phyloP scores from a whole-genome alignment of 2,113 vertebrate species.

The Paraplagusia blochii region DNA sequence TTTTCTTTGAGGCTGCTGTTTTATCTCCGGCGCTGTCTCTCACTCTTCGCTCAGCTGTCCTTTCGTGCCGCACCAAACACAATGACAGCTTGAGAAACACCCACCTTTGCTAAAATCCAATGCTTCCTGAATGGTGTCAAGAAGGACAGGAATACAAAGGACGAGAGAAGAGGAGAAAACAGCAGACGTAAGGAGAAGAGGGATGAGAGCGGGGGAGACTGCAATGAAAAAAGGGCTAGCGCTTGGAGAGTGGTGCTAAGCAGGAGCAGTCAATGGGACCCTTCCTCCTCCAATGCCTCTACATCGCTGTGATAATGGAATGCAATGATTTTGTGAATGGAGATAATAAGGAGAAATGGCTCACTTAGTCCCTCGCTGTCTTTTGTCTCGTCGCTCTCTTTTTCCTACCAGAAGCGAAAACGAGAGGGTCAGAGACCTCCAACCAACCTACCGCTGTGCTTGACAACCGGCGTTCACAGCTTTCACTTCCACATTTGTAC shows the following conservation, averaged over 20 bases:
- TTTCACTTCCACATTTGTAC: constrained; percentile 65
- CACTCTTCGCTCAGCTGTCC: constrained; percentile 61
- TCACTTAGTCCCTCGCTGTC: constrained; percentile 65
- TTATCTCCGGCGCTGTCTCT: constrained; percentile 59
- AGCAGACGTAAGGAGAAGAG: constrained; percentile 49
- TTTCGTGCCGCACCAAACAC: constrained; percentile 69
- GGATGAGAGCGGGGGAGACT: constrained; percentile 33
- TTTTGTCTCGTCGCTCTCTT: constrained; percentile 54
- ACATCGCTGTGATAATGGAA: constrained; percentile 76
- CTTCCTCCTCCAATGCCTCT: constrained; percentile 76
- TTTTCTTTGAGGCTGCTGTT: constrained; percentile 46
- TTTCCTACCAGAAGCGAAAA: constrained; percentile 63
- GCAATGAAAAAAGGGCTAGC: constrained; percentile 68
- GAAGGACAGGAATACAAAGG: constrained; percentile 49
- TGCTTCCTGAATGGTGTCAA: constrained; percentile 60
- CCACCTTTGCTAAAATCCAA: constrained; percentile 67
- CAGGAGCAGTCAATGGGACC: constrained; percentile 76
- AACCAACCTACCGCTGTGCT: constrained; percentile 69
- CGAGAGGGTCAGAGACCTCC: constrained; percentile 75
- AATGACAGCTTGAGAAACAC: constrained; percentile 71
- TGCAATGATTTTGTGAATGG: constrained; percentile 79
- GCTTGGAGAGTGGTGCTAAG: constrained; percentile 68
- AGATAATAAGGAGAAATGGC: constrained; percentile 70
- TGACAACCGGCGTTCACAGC: constrained; percentile 67
- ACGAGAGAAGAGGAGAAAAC: constrained; percentile 49